Base-by-base conservation (phyloP, 2,888 invertebrate species). In the Atethmia centrago region DNA sequence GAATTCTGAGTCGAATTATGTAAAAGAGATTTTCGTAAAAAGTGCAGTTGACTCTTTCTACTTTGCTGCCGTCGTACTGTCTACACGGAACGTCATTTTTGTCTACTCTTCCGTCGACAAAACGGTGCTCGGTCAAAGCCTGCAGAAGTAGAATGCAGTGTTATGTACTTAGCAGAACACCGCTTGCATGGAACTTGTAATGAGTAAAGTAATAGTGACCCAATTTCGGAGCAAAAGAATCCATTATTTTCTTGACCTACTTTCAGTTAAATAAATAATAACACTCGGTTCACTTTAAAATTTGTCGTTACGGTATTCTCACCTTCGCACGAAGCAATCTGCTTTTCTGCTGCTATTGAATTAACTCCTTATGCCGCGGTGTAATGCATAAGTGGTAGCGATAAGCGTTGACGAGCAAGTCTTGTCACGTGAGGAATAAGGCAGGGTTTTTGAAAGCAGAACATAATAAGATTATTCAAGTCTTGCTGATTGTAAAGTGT, bases 261-360 rank as follows among this genome's bases (percentile, higher is more conserved):
- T 73, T 45, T 9, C 16, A 21, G 25, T 51, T 58, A 45, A 16
- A 42, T 66, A 42, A n/a, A 74, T 42, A 56, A 45, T 45, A n/a
- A 21, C 10, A 36, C 45, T 51, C 36, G 45, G 65, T 53, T 62
- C 51, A 71, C 51, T 80, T 59, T 61, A 55, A 79, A 80, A 72
- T 59, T 64, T 49, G n/a, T 74, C 62, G 61, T 40, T 62, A 40
- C 45, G 1, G 47, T 49, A 42, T 72, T 64, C 51, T 49, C 53
- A 69, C 69, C 56, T 74, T 31, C 42, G n/a, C 42, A 62, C 40
- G 55, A 61, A 74, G 77, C 61, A 77, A 71, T 81, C 70, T 77
- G 70, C 58, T 65, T 77, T 58, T 63, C 71, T 61, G 42, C 21
- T 63, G 25, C 56, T n/a, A 77, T 74, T 82, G 61, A 73, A 69